Evolutionary conservation across 2,888 invertebrate genomes (phyloP), one percentile per base, ranked within the genome.

Genomic region (Mellilla xanthometata): DNA sequence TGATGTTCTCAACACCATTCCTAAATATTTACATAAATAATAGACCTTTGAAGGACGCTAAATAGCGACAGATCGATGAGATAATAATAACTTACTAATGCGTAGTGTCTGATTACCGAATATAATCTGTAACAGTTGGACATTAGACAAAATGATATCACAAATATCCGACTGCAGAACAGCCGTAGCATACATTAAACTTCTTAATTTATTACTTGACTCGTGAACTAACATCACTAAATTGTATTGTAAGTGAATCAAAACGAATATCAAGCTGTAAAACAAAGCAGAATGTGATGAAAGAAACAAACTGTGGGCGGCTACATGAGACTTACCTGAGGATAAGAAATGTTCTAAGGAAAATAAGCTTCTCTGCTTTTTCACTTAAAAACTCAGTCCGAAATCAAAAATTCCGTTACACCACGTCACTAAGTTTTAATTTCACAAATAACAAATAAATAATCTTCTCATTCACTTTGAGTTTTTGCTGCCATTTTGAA

Each of bases 51-150:
- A 44, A 33, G 45, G 49, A 40, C 22, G 13, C 34, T 52, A 62
- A 19, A 46, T 58, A 58, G 49, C 47, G 58, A 67, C 62, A 54
- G 55, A 71, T 73, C 71, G 65, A 68, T 62, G 68, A 70, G 79
- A 76, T 81, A 81, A 74, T 79, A 76, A 74, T 79, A 80, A 78
- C 74, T 74, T 71, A 64, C 62, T 70, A 76, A 68, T 78, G 78
- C 83, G 84, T 73, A 83, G 84, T 83, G 78, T 79, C 82, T 77
- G 71, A 74, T 82, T 77, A 77, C 81, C 68, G 66, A 69, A 65
- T 60, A 68, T 64, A 71, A 68, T 63, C 52, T 48, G 58, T 62
- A 61, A 66, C 70, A 72, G 65, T 62, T 58, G 54, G 41, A 59
- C 47, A 56, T 56, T 60, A 65, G 57, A 56, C 56, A 62, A 55